phyloP scores from a whole-genome alignment of 2,797 vertebrate genomes.

The Bradypodion ventrale region DNA sequence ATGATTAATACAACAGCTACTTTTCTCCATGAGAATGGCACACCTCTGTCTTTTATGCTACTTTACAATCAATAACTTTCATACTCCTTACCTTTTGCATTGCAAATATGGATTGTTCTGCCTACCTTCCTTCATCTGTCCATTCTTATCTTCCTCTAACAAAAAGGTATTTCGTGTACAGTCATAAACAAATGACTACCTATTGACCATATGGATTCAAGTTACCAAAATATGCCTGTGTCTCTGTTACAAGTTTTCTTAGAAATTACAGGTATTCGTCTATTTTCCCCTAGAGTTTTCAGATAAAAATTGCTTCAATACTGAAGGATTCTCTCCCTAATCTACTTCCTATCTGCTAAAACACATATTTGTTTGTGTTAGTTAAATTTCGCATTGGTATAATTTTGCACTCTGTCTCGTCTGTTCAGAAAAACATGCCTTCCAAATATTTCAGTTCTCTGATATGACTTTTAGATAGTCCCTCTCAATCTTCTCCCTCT shows the following conservation, averaged over 20 bases:
- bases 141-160: not conserved
- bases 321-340: not conserved
- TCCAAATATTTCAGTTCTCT: not conserved
- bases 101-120: not conserved
- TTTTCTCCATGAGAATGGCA: not conserved
- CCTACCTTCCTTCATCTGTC: not conserved
- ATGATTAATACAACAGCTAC: not conserved
- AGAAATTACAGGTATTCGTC: not conserved
- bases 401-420: not conserved
- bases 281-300: not conserved
- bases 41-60: conserved; percentile 19
- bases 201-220: not conserved
- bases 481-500: not conserved
- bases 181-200: not conserved
- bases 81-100: not conserved
- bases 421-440: conserved; percentile 2
- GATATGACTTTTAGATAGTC: conserved; percentile 9
- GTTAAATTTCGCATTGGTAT: conserved; percentile 7
- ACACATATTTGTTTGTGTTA: conserved; percentile 16
- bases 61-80: conserved; percentile 23
- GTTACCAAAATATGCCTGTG: not conserved
- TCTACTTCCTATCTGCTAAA: not conserved
- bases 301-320: not conserved
- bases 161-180: conserved; percentile 7
- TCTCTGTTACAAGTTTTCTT: conserved; percentile 3